Percentiles rank a stretch among this genome's conserved stretches.
phyloP scores from a whole-genome alignment of 2,888 invertebrate genomes.

The Oeneis ivallda region DNA sequence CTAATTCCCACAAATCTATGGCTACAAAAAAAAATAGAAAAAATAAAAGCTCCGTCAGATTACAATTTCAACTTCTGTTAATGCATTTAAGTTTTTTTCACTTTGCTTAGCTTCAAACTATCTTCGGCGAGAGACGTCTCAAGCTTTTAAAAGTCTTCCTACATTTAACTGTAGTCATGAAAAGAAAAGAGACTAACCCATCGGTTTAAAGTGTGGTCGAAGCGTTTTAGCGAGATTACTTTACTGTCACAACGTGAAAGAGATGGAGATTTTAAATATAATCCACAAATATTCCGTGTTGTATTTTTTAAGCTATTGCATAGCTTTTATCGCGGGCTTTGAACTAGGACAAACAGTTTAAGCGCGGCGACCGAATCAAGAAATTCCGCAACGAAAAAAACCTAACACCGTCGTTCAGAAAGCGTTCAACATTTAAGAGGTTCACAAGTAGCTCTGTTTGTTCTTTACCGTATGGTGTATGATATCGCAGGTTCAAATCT shows the following conservation, averaged over 20 bases:
- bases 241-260: slow-evolving; percentile 4
- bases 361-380: too few species aligned
- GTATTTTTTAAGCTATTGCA: too few species aligned
- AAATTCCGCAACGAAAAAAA: too few species aligned
- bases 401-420: too few species aligned
- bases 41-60: slow-evolving; percentile 1
- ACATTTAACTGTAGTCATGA: slow-evolving; percentile 31
- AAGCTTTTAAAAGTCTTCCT: slow-evolving; percentile 37
- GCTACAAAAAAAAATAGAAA: neutral
- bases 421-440: too few species aligned
- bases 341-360: too few species aligned
- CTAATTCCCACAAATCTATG: neutral
- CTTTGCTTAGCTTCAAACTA: slow-evolving; percentile 35
- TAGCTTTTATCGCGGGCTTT: too few species aligned
- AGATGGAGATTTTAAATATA: neutral
- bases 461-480: too few species aligned
- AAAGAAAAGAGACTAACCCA: slow-evolving; percentile 31
- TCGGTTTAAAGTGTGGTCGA: slow-evolving; percentile 32
- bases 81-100: slow-evolving; percentile 31
- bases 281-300: too few species aligned
- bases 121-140: slow-evolving; percentile 34
- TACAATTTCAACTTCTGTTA: slow-evolving; percentile 19
- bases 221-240: slow-evolving; percentile 26
- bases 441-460: too few species aligned
- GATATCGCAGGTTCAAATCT: too few species aligned